phyloP scores from a whole-genome alignment of 2,113 vertebrate species.

The Engraulis encrasicolus region DNA sequence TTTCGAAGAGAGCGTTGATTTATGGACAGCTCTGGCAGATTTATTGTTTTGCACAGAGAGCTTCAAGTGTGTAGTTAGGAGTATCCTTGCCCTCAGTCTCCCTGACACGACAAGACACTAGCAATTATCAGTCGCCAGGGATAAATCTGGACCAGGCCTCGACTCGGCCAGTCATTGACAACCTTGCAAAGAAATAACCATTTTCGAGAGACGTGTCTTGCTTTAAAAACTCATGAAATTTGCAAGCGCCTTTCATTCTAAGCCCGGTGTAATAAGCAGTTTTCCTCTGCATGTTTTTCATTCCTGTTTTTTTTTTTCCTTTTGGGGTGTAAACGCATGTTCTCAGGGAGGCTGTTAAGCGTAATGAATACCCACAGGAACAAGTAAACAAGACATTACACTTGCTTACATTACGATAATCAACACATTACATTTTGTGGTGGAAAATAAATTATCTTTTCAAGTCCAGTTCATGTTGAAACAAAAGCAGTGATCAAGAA shows the following conservation, averaged over 20 bases:
- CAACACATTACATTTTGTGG: constrained; percentile 4
- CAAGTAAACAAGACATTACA: constrained; percentile 35
- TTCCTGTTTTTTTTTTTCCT: constrained; percentile 52
- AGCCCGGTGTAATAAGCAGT: constrained; percentile 51
- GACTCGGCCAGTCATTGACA: constrained; percentile 35
- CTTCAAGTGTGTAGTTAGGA: constrained; percentile 44
- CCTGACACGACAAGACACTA: constrained; percentile 50
- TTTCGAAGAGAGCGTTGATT: constrained; percentile 39
- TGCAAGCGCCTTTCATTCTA: constrained; percentile 46
- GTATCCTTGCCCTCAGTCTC: constrained; percentile 29
- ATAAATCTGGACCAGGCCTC: constrained; percentile 56
- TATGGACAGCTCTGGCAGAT: constrained; percentile 47
- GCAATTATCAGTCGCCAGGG: constrained; percentile 52
- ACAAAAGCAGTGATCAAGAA: background rate
- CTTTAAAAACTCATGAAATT: constrained; percentile 42
- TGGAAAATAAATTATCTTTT: background rate
- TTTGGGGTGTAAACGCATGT: constrained; percentile 54
- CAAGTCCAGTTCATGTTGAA: background rate
- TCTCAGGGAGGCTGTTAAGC: constrained; percentile 47
- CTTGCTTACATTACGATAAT: constrained; percentile 22
- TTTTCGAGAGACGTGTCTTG: constrained; percentile 28
- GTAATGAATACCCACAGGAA: constrained; percentile 48
- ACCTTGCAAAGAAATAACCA: constrained; percentile 34
- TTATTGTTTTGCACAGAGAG: constrained; percentile 43
- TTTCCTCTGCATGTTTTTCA: constrained; percentile 33